phyloP scores from a whole-genome alignment of 2,113 vertebrate genomes.

The Columba janthina region DNA sequence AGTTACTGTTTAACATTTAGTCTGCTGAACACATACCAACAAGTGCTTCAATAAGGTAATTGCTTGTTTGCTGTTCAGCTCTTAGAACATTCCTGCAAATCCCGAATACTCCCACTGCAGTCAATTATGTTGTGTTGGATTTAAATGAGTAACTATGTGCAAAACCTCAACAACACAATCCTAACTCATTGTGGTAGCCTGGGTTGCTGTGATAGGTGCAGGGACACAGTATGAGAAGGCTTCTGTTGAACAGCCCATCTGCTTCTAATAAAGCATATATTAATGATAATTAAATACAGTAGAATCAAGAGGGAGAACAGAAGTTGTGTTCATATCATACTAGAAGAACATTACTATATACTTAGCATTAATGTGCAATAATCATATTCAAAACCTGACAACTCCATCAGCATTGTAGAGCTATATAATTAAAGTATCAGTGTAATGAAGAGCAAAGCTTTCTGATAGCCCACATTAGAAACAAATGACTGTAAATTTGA shows the following conservation, averaged over 20 bases:
- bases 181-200: not conserved
- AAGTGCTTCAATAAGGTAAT: not conserved
- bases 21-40: not conserved
- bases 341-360: constrained; percentile 12
- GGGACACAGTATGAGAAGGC: not conserved
- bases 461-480: not conserved
- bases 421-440: constrained; percentile 17
- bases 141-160: not conserved
- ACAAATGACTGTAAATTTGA: not conserved
- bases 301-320: constrained; percentile 7
- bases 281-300: constrained; percentile 16
- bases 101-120: not conserved
- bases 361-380: constrained; percentile 34
- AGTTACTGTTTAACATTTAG: not conserved
- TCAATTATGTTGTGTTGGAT: not conserved
- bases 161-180: not conserved
- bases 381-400: constrained; percentile 20
- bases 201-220: not conserved
- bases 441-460: constrained; percentile 40
- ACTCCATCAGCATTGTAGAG: constrained; percentile 25
- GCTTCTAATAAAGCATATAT: constrained; percentile 26
- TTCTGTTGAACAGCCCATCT: not conserved
- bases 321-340: not conserved
- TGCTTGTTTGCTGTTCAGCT: not conserved
- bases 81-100: not conserved